Evolutionary conservation across 2,888 invertebrate species (phyloP).

Genomic region (Alloscopus bannaensis): DNA sequence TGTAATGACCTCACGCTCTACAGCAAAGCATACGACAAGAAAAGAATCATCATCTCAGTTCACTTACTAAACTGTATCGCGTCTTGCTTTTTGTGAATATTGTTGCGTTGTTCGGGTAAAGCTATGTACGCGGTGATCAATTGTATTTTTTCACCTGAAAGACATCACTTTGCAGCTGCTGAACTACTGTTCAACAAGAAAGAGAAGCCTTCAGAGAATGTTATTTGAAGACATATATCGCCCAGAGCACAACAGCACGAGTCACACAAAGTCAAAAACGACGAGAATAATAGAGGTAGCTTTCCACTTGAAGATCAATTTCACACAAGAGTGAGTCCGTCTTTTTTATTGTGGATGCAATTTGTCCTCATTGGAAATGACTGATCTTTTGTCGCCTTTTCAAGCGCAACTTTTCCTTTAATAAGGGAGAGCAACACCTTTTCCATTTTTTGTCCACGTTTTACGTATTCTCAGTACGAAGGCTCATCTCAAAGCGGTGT

Average conservation of each 20-base stretch:
- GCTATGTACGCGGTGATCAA: conserved; percentile 23
- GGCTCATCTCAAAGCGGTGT: no score
- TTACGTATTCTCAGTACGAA: no score
- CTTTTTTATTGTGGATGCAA: conserved; percentile 20
- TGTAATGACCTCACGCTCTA: background rate
- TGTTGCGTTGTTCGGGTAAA: conserved; percentile 28
- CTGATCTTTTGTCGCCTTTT: conserved; percentile 28
- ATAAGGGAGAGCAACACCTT: no score
- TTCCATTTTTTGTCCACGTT: no score
- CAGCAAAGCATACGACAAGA: background rate
- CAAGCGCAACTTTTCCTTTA: no score
- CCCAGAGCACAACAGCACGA: conserved; percentile 71
- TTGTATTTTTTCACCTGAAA: no score
- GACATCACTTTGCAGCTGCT: no score
- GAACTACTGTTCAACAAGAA: conserved; percentile 2
- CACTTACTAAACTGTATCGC: no score
- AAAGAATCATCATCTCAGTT: conserved; percentile 18
- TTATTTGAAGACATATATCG: no score
- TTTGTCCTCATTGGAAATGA: conserved; percentile 31
- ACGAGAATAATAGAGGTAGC: conserved; percentile 47
- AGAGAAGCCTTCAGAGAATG: background rate
- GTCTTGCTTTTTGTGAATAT: no score
- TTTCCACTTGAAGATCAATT: conserved; percentile 70
- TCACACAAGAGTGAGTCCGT: conserved; percentile 69
- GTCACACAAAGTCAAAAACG: conserved; percentile 61